Base-by-base conservation (phyloP, 2,888 invertebrate genomes). In the Ennomos fuscantarius region DNA sequence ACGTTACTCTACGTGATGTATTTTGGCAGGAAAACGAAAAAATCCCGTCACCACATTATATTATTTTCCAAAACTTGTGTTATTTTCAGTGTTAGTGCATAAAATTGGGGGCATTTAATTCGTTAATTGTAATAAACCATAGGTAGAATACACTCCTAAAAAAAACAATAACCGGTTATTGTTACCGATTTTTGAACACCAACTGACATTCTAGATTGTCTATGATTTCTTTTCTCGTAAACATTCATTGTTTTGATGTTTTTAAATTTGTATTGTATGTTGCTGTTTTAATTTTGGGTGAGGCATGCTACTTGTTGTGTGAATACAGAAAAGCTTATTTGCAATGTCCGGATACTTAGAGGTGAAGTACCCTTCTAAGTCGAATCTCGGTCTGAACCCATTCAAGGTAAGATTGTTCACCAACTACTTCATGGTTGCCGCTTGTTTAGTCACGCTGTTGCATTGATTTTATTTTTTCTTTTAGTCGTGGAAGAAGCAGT, bases 401-500 rank as follows among this genome's bases (percentile, higher is more conserved):
- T 94, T 94, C 91, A 94, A 94, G 93, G 94, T 94, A 82, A 81
- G 86, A 81, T 57, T 66, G 57, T 43, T 46, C 33, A 60, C 41
- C 63, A 52, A 24, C 12, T 8, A 8, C 31, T 9, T 12, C 12
- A 11, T 12, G 8, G 8, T 36, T 46, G 24, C 36, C 8, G n/a
- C 39, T 15, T 39, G 31, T 50, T 43, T 12, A 33, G 41, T 46
- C n/a, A 41, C 34, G 12, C 9, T 45, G 13, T 24, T 44, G 12
- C n/a, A 8, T 6, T 36, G 39, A 57, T 51, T 37, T 53, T 5
- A 40, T 49, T 32, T 46, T 50, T 41, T 35, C 71, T 67, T 71
- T 84, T 72, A 94, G 94, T 93, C 94, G 60, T 94, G 94, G 94
- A 94, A 93, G 75, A 93, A 92, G 79, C 94, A 94, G 78, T 94